Conservation (phyloP, 2,888 invertebrate genomes). For the Drosophila anomalata region DNA sequence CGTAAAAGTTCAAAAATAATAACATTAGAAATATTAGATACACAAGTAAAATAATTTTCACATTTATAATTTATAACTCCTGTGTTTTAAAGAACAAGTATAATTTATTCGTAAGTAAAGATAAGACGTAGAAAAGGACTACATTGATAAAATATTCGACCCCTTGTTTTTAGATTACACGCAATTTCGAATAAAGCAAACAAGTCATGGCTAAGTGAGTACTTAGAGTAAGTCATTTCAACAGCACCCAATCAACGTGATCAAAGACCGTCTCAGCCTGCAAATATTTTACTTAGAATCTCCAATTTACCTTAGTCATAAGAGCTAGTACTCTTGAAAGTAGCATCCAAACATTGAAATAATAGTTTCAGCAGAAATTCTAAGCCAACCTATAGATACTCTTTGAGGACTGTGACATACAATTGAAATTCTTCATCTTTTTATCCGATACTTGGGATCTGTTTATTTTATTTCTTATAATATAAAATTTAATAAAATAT, state of each 20-base stretch:
- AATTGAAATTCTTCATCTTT: no score
- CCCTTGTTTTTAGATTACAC: neutral
- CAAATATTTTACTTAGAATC: slow-evolving; percentile 12
- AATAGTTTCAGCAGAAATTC: neutral
- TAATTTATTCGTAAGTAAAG: no score
- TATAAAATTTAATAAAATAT: no score
- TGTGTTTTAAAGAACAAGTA: no score
- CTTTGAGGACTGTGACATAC: no score
- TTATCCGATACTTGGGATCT: no score
- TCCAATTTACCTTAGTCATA: slow-evolving; percentile 3
- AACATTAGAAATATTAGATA: no score
- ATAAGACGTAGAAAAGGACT: neutral
- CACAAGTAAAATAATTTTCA: no score
- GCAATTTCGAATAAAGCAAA: neutral
- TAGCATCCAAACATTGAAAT: neutral
- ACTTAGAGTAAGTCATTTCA: slow-evolving; percentile 35
- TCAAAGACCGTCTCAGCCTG: slow-evolving; percentile 42
- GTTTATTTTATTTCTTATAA: no score
- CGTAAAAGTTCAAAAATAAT: no score
- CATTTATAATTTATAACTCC: no score
- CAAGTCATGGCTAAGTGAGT: slow-evolving; percentile 13
- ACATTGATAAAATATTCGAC: neutral
- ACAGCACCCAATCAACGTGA: slow-evolving; percentile 55
- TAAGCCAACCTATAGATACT: no score
- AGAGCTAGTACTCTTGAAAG: neutral